Base-by-base conservation (phyloP, 2,888 invertebrate species). In the Vesta saturnalis region DNA sequence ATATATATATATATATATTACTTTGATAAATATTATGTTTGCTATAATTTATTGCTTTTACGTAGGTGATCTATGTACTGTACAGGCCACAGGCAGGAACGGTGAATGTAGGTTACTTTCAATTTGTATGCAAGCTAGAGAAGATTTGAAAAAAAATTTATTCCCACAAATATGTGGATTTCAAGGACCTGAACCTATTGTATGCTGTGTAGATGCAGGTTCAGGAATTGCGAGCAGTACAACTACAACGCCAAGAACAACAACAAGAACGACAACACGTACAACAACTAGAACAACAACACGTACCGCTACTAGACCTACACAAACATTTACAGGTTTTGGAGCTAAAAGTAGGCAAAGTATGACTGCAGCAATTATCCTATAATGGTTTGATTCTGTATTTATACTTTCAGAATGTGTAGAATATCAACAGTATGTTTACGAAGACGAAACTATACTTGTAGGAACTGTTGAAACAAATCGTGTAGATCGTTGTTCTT, bases 351-450 rank as follows among this genome's bases (percentile, higher is more conserved):
- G 75, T 49, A 70, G 70, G 67, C 46, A 65, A 66, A 74, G 78
- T 78, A 67, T 72, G 70, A n/a, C n/a, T n/a, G n/a, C n/a, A n/a
- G n/a, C n/a, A n/a, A n/a, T n/a, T n/a, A n/a, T n/a, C n/a, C n/a
- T 64, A 46, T 16, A 8, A 58, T 46, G 46, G n/a, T 46, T 46
- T 39, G 35, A 14, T 58, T 64, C 49, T 21, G 18, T 54, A 19
- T 22, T 57, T 56, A 69, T 63, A 19, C 52, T 79, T 80, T 59
- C 70, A 86, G 86, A 85, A 82, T 87, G 86, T 69, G 74, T 76
- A 49, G 83, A 85, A 69, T 86, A 86, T 72, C 79, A 80, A 0
- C 75, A 84, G 67, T 77, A 81, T 12, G 85, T 85, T 1, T 83
- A 82, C 59, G 74, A 72, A n/a, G 74, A 70, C 14, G 82, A 81